Base-by-base conservation (phyloP, 2,888 invertebrate species). In the Microctonus brassicae region DNA sequence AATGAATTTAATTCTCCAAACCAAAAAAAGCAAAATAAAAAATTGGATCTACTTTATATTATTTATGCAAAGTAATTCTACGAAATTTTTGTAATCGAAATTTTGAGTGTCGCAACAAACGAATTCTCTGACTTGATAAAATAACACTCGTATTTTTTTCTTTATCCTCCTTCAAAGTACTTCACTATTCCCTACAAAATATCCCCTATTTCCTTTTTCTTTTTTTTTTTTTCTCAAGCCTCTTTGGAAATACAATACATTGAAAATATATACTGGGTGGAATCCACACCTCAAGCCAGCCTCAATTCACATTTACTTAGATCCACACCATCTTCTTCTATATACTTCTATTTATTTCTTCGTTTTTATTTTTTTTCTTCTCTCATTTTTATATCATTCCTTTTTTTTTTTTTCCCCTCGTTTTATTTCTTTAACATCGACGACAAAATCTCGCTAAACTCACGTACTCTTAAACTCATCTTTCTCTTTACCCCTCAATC, bases 291-390 rank as follows among this genome's bases (percentile, higher is more conserved):
- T 53, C 52, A 1, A 53, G 52, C 52, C 52, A 53, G 26, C 29
- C 57, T 29, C 57, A 57, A 57, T 57, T 29, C 57, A 13, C 57
- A 57, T 57, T 57, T 57, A 57, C 57, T 57, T 29, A 57, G 39
- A 39, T 39, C 39, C 39, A 57, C 24, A 24, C 57, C 26, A n/a
- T n/a, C n/a, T n/a, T n/a, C n/a, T n/a, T 53, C 52, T 53, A 17
- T 53, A 53, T 53, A 22, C 52, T 10, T 24, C n/a, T n/a, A n/a
- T n/a, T n/a, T n/a, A n/a, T n/a, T n/a, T n/a, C n/a, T n/a, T n/a
- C n/a, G n/a, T n/a, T n/a, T n/a, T n/a, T n/a, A n/a, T n/a, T n/a
- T n/a, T n/a, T n/a, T n/a, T 29, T 29, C 29, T 26, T n/a, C 13
- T 6, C 3, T 10, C 5, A 0, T 33, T 58, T 33, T 10, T 17